Evolutionary conservation across 2,888 invertebrate genomes (phyloP).

Genomic region (Aspidapion aeneum): DNA sequence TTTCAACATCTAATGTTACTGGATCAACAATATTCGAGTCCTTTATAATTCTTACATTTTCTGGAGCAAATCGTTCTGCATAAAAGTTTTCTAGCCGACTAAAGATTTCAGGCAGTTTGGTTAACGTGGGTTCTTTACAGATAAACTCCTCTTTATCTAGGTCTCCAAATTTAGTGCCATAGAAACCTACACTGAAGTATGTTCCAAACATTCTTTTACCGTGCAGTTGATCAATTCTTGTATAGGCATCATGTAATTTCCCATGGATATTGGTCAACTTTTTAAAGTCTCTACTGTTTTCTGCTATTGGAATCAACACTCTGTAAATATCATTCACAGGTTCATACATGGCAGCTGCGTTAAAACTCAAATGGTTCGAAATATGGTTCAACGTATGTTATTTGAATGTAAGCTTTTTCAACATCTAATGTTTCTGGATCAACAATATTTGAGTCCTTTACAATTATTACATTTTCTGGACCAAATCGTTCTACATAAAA

Average conservation of each 20-base stretch:
- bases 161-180: slow-evolving; percentile 92
- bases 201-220: slow-evolving; percentile 96
- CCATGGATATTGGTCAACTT: slow-evolving; percentile 90
- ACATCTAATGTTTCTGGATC: slow-evolving; percentile 73
- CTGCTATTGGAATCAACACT: slow-evolving; percentile 88
- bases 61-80: slow-evolving; percentile 84
- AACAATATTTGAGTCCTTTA: slow-evolving; percentile 95
- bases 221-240: slow-evolving; percentile 81
- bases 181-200: slow-evolving; percentile 98
- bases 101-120: slow-evolving; percentile 96
- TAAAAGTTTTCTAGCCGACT: slow-evolving; percentile 94
- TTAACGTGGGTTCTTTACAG: slow-evolving; percentile 95
- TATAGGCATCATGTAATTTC: slow-evolving; percentile 90
- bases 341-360: slow-evolving; percentile 93
- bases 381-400: slow-evolving; percentile 98
- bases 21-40: slow-evolving; percentile 91
- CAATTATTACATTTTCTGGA: slow-evolving; percentile 81
- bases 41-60: slow-evolving; percentile 90
- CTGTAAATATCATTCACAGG: slow-evolving; percentile 94
- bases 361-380: slow-evolving; percentile 93
- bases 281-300: slow-evolving; percentile 87
- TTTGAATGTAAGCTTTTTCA: slow-evolving; percentile 93
- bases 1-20: slow-evolving; percentile 76
- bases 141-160: slow-evolving; percentile 91
- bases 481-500: slow-evolving; percentile 94